Evolutionary conservation across 2,888 invertebrate species (phyloP).

Genomic region (Epirrita christyi): DNA sequence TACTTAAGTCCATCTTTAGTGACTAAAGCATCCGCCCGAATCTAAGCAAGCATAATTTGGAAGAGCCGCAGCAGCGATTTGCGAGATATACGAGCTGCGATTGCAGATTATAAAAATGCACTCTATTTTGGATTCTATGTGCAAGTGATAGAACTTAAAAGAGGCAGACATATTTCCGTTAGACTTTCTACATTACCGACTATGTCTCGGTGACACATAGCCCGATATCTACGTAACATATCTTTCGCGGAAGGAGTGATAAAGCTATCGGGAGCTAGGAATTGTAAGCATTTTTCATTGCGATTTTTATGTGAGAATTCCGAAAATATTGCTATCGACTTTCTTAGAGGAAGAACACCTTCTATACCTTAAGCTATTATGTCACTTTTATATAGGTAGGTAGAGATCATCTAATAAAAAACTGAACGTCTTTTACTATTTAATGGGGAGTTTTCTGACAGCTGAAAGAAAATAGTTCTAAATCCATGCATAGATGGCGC

Average conservation of each 20-base stretch:
- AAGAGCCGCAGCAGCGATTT: conserved; percentile 20
- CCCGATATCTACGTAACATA: conserved; percentile 26
- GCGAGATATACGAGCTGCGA: conserved; percentile 21
- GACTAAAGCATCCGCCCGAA: conserved; percentile 26
- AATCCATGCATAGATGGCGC: too few species aligned
- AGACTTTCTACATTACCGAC: conserved; percentile 24
- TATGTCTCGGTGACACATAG: conserved; percentile 29
- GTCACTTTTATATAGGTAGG: too few species aligned
- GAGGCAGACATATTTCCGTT: conserved; percentile 16
- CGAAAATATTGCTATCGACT: neutral
- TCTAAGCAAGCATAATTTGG: conserved; percentile 33
- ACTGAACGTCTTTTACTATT: too few species aligned
- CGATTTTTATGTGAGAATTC: conserved; percentile 8
- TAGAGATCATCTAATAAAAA: too few species aligned
- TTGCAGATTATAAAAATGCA: conserved; percentile 24
- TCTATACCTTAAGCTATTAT: too few species aligned
- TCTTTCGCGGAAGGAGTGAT: conserved; percentile 28
- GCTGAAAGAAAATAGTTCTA: too few species aligned
- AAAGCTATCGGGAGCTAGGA: conserved; percentile 27
- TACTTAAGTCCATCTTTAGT: neutral
- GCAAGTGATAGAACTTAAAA: conserved; percentile 10
- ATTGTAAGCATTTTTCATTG: conserved; percentile 24
- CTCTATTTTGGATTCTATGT: conserved; percentile 21
- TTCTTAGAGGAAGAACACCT: too few species aligned
- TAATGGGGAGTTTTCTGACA: too few species aligned